These are phyloP conservation scores for Cryptoleucopteryx plumbea DNA, from an alignment of 2,113 vertebrate genomes.

Conservation along the genomic window DNA sequence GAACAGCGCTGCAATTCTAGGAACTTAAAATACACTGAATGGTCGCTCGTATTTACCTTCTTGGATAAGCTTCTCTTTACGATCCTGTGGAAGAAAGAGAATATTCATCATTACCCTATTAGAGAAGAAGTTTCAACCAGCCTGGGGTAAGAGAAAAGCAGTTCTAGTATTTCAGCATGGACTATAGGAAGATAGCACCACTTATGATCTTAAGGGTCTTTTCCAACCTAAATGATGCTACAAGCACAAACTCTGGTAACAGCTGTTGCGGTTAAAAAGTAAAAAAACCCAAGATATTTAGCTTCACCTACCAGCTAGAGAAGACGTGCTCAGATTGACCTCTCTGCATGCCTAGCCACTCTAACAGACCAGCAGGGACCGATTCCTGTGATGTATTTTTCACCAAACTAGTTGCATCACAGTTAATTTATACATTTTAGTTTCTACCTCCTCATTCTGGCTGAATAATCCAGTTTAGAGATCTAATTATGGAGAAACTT, in stretches of 20 bases:
- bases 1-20: neutral
- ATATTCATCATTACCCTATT: neutral
- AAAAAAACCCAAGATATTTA: neutral
- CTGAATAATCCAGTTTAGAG: neutral
- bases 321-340: neutral
- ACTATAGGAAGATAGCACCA: neutral
- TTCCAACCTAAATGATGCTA: neutral
- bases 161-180: neutral
- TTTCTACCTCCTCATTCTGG: neutral
- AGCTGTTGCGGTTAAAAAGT: neutral
- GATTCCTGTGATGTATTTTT: neutral
- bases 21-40: slow-evolving; percentile 71
- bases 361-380: neutral
- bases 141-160: neutral
- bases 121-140: neutral
- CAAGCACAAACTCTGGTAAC: neutral
- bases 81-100: slow-evolving; percentile 8
- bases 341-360: neutral
- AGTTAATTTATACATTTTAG: neutral
- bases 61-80: slow-evolving; percentile 72
- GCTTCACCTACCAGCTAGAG: neutral
- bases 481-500: neutral
- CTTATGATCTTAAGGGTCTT: neutral
- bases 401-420: neutral
- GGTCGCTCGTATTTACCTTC: slow-evolving; percentile 77